Evolutionary conservation across 1,140 invertebrate genomes (phyloP).

Genomic region (Cataglyphis hispanica): DNA sequence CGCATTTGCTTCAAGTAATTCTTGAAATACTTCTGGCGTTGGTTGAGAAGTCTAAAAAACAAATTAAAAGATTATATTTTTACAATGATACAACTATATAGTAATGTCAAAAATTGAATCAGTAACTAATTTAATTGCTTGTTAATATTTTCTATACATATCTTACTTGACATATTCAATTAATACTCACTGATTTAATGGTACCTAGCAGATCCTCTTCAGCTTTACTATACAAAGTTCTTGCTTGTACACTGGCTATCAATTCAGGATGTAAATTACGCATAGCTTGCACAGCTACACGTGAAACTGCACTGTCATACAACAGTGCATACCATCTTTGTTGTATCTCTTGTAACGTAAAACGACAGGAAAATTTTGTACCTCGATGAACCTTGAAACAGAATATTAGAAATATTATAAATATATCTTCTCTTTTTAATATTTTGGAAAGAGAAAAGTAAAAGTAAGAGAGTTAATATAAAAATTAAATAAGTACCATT

Average conservation of each 20-base stretch:
- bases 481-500: conserved; percentile 78
- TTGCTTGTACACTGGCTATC: conserved; percentile 94
- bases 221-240: conserved; percentile 95
- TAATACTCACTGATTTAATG: conserved; percentile 92
- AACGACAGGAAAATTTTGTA: conserved; percentile 98
- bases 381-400: conserved; percentile 93
- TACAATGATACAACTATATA: background rate
- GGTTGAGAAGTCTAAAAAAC: conserved; percentile 88
- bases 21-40: conserved; percentile 93
- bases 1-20: conserved; percentile 94
- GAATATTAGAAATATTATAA: conserved; percentile 30
- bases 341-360: conserved; percentile 97
- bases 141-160: conserved; percentile 5
- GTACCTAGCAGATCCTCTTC: conserved; percentile 96
- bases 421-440: background rate
- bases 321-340: conserved; percentile 98
- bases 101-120: conserved; percentile 74
- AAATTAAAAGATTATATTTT: conserved; percentile 27
- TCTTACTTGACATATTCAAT: conserved; percentile 8
- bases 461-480: background rate
- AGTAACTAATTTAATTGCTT: conserved; percentile 13
- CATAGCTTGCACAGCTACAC: conserved; percentile 96
- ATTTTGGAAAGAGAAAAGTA: background rate
- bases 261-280: conserved; percentile 97
- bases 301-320: conserved; percentile 95